Base-by-base conservation (phyloP, 2,888 invertebrate species). In the Alloscopus bannaensis region DNA sequence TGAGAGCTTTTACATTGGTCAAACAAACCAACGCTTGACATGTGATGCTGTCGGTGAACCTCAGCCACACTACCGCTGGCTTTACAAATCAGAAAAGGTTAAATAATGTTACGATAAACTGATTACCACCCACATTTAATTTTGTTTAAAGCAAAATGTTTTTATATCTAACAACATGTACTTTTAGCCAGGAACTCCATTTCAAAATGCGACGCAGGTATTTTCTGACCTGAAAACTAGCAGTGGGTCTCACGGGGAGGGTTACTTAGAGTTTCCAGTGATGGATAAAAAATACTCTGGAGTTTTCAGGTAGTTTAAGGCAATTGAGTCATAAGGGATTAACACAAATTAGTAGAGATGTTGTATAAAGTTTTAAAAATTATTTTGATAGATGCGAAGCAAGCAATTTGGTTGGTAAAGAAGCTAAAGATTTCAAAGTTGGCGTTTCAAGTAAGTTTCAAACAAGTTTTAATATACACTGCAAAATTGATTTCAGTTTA, bases 11-110 rank as follows among this genome's bases (percentile, higher is more conserved):
- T 79, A 66, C 52, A 50, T 11, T 16, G 64, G 65, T 1, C 47
- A 76, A 8, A 47, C 3, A 26, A 68, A 42, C 40, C 36, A 18
- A 16, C 66, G 73, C n/a, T 31, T 80, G 24, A 65, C 45, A 2
- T 80, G 80, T 24, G n/a, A 1, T 13, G 75, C 42, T 2, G 24
- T 20, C 29, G 80, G 80, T 6, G 80, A 80, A 31, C 80, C 80
- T 1, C 45, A 65, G 24, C 70, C 65, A 13, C 22, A 11, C 4
- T 80, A 80, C 20, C 1, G 3, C 2, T 80, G 80, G 80, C 18
- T 24, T 4, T 47, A 47, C 20, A 65, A 64, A 59, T 11, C 28
- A 26, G 13, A 40, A 24, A 24, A 6, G 16, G n/a, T 20, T 55
- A 4, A 4, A 11, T 40, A n/a, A n/a, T n/a, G n/a, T n/a, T n/a